Conservation (phyloP, 2,888 invertebrate species). For the Oscheius sp. region DNA sequence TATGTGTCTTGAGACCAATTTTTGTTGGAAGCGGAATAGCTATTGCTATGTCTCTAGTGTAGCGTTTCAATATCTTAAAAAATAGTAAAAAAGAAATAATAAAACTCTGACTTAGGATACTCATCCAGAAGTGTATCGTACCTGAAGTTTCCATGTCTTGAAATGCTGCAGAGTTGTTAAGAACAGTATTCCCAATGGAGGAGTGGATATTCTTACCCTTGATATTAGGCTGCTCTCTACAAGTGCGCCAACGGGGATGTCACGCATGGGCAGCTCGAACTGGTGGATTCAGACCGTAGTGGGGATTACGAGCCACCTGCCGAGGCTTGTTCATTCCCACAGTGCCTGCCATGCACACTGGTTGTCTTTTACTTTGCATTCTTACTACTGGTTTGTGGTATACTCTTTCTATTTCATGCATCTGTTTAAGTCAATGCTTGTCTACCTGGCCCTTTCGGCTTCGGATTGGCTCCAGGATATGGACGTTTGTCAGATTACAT, state of each 20-base stretch:
- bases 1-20: background rate
- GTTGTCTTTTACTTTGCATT: slow-evolving; percentile 28
- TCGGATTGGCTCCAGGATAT: slow-evolving; percentile 40
- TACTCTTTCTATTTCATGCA: background rate
- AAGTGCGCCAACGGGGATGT: slow-evolving; percentile 29
- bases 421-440: slow-evolving; percentile 35
- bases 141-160: too few relatives aligned
- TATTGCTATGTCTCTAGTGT: too few relatives aligned
- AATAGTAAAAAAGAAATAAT: too few relatives aligned
- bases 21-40: too few relatives aligned
- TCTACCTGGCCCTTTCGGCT: slow-evolving; percentile 50
- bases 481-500: slow-evolving; percentile 16
- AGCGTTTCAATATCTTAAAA: too few relatives aligned
- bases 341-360: slow-evolving; percentile 27
- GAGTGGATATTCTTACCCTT: background rate
- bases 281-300: slow-evolving; percentile 35
- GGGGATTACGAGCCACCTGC: slow-evolving; percentile 34
- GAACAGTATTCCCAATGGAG: too few relatives aligned
- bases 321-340: slow-evolving; percentile 30
- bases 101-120: too few relatives aligned
- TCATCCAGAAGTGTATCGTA: too few relatives aligned
- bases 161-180: too few relatives aligned
- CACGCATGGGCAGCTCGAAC: slow-evolving; percentile 31
- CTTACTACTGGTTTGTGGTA: background rate
- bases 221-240: background rate